These are phyloP conservation scores for Leiothrix lutea DNA, from an alignment of 2,113 vertebrate genomes.

Conservation along the genomic window DNA sequence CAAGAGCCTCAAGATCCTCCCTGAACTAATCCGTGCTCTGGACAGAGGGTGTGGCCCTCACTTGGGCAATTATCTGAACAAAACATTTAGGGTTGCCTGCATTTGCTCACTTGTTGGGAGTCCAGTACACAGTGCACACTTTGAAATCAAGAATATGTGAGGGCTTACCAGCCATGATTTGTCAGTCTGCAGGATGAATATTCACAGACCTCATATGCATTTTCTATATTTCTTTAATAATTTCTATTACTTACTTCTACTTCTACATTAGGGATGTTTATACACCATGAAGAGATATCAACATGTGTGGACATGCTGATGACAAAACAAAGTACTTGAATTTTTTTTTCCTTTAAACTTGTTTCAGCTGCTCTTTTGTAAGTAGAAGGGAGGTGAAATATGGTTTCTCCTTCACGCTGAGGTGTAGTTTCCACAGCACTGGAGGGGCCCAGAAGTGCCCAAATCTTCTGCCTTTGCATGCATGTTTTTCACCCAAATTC, in stretches of 20 bases:
- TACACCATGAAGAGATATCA: not conserved
- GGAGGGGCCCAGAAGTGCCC: not conserved
- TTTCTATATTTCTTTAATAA: not conserved
- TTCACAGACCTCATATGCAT: not conserved
- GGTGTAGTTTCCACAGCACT: not conserved
- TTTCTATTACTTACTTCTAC: not conserved
- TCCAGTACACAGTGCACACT: accelerated
- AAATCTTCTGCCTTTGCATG: not conserved
- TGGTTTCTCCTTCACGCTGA: not conserved
- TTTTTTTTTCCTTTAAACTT: not conserved
- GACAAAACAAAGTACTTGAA: not conserved
- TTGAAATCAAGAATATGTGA: not conserved
- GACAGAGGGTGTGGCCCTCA: not conserved
- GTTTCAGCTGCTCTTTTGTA: not conserved
- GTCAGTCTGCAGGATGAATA: not conserved
- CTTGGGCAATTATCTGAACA: accelerated
- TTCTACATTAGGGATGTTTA: not conserved
- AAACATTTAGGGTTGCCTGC: not conserved
- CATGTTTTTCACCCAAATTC: accelerated
- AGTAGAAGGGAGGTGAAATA: not conserved
- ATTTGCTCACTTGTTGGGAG: not conserved
- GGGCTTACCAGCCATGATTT: not conserved
- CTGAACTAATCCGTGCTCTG: not conserved
- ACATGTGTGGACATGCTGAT: not conserved
- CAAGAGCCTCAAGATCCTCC: not conserved